Percentiles rank a stretch among this genome's conserved stretches.
Evolutionary conservation across 35 echinoderm and acorn worm species (phyloP).

Genomic region (Heliocidaris erythrogramma): DNA sequence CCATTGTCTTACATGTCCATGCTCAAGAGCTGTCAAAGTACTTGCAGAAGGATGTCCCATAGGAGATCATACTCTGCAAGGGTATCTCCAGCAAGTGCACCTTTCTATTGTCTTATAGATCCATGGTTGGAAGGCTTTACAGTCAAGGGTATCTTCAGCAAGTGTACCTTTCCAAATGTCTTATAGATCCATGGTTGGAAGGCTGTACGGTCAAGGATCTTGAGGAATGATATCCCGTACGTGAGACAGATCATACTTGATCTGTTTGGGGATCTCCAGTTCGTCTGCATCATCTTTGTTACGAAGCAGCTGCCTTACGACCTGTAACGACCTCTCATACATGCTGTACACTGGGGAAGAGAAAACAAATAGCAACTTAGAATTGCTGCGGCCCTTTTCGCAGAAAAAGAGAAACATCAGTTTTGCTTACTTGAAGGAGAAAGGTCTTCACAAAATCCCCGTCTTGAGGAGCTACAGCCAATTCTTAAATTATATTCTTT

Average conservation of each 20-base stretch:
- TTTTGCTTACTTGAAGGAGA: neutral
- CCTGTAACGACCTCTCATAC: constrained; percentile 32
- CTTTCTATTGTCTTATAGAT: no score
- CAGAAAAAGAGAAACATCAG: neutral
- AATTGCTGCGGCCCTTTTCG: neutral
- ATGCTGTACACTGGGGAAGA: neutral
- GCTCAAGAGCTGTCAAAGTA: no score
- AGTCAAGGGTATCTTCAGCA: no score
- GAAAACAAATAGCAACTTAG: neutral
- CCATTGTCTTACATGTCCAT: neutral
- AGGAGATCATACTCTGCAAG: no score
- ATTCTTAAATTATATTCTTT: neutral
- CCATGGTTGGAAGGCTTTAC: no score
- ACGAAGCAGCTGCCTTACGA: neutral
- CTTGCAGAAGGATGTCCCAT: no score
- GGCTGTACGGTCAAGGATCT: neutral
- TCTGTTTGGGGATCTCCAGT: constrained; percentile 32
- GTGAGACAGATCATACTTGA: constrained; percentile 28
- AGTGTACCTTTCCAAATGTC: no score
- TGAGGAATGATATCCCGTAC: neutral
- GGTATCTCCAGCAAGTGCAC: no score
- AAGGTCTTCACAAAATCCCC: neutral
- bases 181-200: neutral
- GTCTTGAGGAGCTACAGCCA: neutral
- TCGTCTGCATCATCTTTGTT: constrained; percentile 18